Conservation (phyloP, 2,113 vertebrate genomes). For the Ceyx margarethae region DNA sequence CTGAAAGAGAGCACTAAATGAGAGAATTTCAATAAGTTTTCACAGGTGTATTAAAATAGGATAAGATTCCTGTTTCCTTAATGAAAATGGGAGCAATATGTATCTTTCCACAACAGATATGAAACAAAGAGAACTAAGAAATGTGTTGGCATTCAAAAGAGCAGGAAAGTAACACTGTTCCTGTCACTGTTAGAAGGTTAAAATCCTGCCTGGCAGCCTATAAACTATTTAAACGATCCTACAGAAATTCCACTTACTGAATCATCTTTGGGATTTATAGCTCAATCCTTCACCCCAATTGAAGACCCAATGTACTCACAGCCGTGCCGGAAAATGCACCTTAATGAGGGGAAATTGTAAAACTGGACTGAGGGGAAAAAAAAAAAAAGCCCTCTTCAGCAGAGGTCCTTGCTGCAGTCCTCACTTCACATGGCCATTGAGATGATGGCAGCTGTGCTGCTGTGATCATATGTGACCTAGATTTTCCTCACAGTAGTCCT, state of each 20-base stretch:
- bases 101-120: neutral
- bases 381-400: neutral
- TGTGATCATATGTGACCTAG: constrained; percentile 58
- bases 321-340: constrained; percentile 4
- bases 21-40: constrained; percentile 14
- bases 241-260: constrained; percentile 40
- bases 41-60: neutral
- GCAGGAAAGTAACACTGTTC: constrained; percentile 27
- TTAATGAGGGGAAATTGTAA: constrained; percentile 33
- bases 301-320: constrained; percentile 12
- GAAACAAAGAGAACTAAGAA: constrained; percentile 33
- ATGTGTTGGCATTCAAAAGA: neutral
- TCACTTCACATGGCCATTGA: constrained; percentile 22
- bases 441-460: constrained; percentile 16
- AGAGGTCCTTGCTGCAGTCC: constrained; percentile 26
- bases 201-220: constrained; percentile 20
- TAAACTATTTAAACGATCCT: constrained; percentile 33
- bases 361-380: neutral
- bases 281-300: constrained; percentile 11
- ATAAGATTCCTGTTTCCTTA: constrained; percentile 6
- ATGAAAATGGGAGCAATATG: neutral
- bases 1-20: neutral
- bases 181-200: constrained; percentile 28
- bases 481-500: constrained; percentile 39
- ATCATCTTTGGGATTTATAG: constrained; percentile 10